Evolutionary conservation across 1,140 invertebrate genomes (phyloP), one percentile per base, ranked within the genome.

Genomic region (Meteorus sp.): DNA sequence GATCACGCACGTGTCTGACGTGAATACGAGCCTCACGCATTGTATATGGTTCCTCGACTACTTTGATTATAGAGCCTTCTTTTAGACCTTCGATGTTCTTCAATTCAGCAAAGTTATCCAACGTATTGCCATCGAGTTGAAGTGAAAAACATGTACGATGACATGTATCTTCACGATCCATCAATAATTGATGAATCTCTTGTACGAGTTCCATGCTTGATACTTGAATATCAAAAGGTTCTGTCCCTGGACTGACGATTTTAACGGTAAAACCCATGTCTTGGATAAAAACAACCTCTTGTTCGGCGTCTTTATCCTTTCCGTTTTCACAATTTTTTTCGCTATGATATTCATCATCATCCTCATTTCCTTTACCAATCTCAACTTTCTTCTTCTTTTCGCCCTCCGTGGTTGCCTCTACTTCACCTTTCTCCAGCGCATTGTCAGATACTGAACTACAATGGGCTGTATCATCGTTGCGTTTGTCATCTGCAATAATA

Each of bases 111-210:
- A 98, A 99, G 78, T 98, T 97, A 74, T 99, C 97, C 37, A 99
- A 81, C 2, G 93, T 96, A 47, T 89, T 88, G 7, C 93, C 93
- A 71, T 98, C 94, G 3, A 99, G 79, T 80, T 99, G 95, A 6
- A 99, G 83, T 0, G 95, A 97, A 75, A 99, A 99, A 74, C 97
- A 99, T 1, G 97, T 99, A 20, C 96, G 83, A 70, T 97, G 96
- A 71, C 97, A 99, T 0, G 95, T 98, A 71, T 99, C 96, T 77
- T 99, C 96, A 27, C 95, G 83, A 74, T 99, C 97, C 93, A 98
- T 97, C 6, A 99, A 80, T 47, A 98, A 82, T 79, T 98, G 96
- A 76, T 98, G 95, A 48, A 99, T 97, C 84, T 99, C 97, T 84
- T 80, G 97, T 0, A 99, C 95, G 33, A 99, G 80, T 77, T 99